These are phyloP conservation scores for Stictonetta naevosa DNA, from an alignment of 2,113 vertebrate genomes.

Conservation along the genomic window DNA sequence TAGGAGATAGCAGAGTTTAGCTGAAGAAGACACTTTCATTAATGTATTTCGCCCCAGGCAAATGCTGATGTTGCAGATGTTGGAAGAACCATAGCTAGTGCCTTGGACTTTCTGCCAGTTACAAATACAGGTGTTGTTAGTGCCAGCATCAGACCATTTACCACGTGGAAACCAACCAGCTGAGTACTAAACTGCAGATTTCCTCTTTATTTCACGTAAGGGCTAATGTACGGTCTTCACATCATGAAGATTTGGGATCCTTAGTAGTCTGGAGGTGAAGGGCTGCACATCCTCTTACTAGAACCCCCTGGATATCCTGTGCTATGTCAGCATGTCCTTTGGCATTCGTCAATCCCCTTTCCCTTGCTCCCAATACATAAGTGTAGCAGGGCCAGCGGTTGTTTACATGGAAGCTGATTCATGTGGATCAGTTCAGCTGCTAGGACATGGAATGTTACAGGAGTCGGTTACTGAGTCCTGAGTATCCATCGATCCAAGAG, in stretches of 20 bases:
- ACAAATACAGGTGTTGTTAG: neutral
- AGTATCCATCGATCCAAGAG: neutral
- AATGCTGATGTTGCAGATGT: neutral
- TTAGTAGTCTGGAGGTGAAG: neutral
- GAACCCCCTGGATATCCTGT: neutral
- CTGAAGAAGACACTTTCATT: neutral
- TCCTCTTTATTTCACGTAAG: neutral
- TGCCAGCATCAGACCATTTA: neutral
- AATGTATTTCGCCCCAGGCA: neutral
- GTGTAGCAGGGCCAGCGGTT: neutral
- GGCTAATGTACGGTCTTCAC: neutral
- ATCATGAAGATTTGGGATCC: neutral
- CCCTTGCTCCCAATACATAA: neutral
- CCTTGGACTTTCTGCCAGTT: neutral
- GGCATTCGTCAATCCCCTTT: neutral
- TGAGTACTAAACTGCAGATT: neutral
- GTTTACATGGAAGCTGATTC: neutral
- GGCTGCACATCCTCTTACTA: neutral
- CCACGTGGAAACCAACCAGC: neutral
- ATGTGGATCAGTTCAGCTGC: neutral
- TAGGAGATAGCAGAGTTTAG: rapidly evolving
- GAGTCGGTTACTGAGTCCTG: neutral
- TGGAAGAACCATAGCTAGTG: neutral
- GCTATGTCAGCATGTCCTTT: neutral
- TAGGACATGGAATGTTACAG: neutral